These are phyloP conservation scores for Protula sp. DNA, from an alignment of 2,888 invertebrate genomes.

Conservation along the genomic window DNA sequence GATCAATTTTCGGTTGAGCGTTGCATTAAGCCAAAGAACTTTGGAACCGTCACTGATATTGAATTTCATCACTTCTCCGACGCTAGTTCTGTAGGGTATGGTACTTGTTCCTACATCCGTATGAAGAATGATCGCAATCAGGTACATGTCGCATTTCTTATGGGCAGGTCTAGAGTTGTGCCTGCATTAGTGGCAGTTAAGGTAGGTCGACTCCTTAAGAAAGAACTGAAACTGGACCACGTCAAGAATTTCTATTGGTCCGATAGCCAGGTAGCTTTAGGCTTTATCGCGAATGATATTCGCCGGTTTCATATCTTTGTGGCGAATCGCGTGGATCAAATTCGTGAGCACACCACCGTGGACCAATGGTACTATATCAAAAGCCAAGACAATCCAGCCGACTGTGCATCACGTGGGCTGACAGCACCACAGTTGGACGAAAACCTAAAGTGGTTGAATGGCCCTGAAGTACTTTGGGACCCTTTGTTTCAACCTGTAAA, in stretches of 20 bases:
- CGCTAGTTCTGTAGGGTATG: conserved; percentile 12
- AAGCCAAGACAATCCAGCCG: conserved; percentile 37
- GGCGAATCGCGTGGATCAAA: conserved; percentile 26
- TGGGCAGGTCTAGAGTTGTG: conserved; percentile 10
- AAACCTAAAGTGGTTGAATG: conserved; percentile 9
- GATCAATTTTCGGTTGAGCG: not conserved
- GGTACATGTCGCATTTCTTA: conserved; percentile 9
- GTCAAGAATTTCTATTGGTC: conserved; percentile 14
- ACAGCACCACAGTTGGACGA: conserved; percentile 9
- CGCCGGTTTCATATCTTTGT: conserved; percentile 30
- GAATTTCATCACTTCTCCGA: conserved; percentile 18
- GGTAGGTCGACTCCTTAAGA: conserved; percentile 6
- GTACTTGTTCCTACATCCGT: conserved; percentile 9
- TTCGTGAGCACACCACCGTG: conserved; percentile 17
- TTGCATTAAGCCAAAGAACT: not conserved
- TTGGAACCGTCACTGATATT: not conserved
- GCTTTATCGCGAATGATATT: conserved; percentile 18
- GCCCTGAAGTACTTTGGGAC: conserved; percentile 16
- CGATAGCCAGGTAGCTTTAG: conserved; percentile 12
- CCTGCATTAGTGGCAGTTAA: conserved; percentile 9
- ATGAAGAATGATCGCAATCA: not conserved
- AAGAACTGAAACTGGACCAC: conserved; percentile 6
- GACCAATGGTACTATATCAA: conserved; percentile 29
- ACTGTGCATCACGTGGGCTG: conserved; percentile 28
- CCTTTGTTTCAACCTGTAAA: not conserved